These are phyloP conservation scores for Aptenodytes patagonicus DNA, from an alignment of 2,113 vertebrate species.

Conservation along the genomic window DNA sequence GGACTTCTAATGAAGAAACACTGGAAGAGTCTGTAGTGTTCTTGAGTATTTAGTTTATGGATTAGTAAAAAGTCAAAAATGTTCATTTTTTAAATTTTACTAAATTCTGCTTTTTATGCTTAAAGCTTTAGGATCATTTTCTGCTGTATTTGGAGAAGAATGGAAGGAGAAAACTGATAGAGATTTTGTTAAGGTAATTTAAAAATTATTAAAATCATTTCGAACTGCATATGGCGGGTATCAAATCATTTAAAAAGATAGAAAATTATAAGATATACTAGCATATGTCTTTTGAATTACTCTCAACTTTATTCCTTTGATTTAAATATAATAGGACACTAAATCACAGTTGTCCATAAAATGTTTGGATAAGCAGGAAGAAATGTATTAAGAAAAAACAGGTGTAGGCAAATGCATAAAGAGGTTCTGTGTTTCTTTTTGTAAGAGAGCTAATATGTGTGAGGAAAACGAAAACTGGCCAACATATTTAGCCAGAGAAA, in stretches of 20 bases:
- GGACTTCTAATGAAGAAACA: neutral
- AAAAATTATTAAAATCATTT: slow-evolving; percentile 12
- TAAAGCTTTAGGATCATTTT: slow-evolving; percentile 96
- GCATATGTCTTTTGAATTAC: neutral
- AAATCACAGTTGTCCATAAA: neutral
- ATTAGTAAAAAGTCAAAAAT: slow-evolving; percentile 29
- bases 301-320: neutral
- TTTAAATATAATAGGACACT: neutral
- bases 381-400: neutral
- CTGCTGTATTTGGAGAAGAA: slow-evolving; percentile 94
- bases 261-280: neutral
- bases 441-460: neutral
- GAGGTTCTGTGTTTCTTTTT: neutral
- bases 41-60: neutral
- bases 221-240: neutral
- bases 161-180: slow-evolving; percentile 99
- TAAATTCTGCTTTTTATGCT: slow-evolving; percentile 60
- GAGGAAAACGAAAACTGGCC: neutral
- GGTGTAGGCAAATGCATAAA: neutral
- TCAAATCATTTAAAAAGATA: neutral
- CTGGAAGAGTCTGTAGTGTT: neutral
- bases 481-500: neutral
- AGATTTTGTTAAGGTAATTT: slow-evolving; percentile 95
- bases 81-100: neutral
- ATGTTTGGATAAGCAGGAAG: neutral